These are phyloP conservation scores for Holothuria scabra DNA, from an alignment of 53 echinoderm and acorn worm genomes.

Conservation along the genomic window DNA sequence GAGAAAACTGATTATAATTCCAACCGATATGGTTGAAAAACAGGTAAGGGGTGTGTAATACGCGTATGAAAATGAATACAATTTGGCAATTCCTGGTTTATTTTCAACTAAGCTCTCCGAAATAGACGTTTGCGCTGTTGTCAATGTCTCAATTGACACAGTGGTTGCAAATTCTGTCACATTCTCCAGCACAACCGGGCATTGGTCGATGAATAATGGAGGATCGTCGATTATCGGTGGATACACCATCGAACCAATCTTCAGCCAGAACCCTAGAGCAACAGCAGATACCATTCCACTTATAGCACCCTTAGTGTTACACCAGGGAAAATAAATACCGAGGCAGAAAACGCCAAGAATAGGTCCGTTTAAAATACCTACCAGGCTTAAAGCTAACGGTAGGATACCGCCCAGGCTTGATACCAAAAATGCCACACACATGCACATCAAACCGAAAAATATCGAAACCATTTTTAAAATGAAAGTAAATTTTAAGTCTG, in stretches of 20 bases:
- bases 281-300: neutral
- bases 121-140: too few relatives aligned
- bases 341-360: too few relatives aligned
- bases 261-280: neutral
- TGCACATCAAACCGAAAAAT: neutral
- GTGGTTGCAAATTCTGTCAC: too few relatives aligned
- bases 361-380: neutral
- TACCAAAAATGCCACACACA: neutral
- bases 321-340: too few relatives aligned
- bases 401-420: neutral
- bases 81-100: conserved; percentile 49
- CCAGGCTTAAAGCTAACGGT: neutral
- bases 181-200: neutral
- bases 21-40: conserved; percentile 58
- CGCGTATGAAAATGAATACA: conserved; percentile 66
- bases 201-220: neutral
- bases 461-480: neutral
- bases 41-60: conserved; percentile 69
- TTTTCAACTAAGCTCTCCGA: too few relatives aligned
- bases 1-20: conserved; percentile 66
- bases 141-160: too few relatives aligned
- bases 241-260: neutral
- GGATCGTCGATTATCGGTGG: conserved; percentile 1
- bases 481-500: conserved; percentile 2
- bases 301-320: neutral